Conservation (phyloP, 2,888 invertebrate genomes). For the Blastobasis lacticolella region DNA sequence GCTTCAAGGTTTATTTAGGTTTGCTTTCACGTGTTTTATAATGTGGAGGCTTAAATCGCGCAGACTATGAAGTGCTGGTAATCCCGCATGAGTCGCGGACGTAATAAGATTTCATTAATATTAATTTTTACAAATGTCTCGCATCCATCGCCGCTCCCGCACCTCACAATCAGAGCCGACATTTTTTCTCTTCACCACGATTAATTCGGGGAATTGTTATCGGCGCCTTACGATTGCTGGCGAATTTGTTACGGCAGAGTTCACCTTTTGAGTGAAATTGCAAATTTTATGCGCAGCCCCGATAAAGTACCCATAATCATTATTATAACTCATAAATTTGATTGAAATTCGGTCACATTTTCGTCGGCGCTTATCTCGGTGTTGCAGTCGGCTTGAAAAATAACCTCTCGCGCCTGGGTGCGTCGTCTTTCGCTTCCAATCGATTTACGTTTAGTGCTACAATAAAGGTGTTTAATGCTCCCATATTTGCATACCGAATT, state of each 20-base stretch:
- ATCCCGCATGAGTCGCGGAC: too few relatives aligned
- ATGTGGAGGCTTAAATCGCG: too few relatives aligned
- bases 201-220: slow-evolving; percentile 69
- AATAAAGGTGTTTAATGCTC: slow-evolving; percentile 59
- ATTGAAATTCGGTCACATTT: slow-evolving; percentile 73
- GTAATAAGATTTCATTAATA: too few relatives aligned
- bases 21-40: too few relatives aligned
- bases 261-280: slow-evolving; percentile 71
- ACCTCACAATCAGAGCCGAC: too few relatives aligned
- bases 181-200: slow-evolving; percentile 30
- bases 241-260: slow-evolving; percentile 69
- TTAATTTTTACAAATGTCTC: too few relatives aligned
- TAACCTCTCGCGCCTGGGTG: slow-evolving; percentile 36
- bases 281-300: slow-evolving; percentile 63
- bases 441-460: slow-evolving; percentile 65
- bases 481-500: slow-evolving; percentile 54
- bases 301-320: slow-evolving; percentile 72
- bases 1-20: too few relatives aligned
- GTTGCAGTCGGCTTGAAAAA: slow-evolving; percentile 71
- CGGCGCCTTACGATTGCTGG: slow-evolving; percentile 66
- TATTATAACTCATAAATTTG: slow-evolving; percentile 73
- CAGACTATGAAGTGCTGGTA: too few relatives aligned
- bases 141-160: too few relatives aligned
- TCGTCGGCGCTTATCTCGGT: slow-evolving; percentile 60
- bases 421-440: slow-evolving; percentile 54